phyloP scores from a whole-genome alignment of 2,888 invertebrate species.

The Ectemnius cavifrons region DNA sequence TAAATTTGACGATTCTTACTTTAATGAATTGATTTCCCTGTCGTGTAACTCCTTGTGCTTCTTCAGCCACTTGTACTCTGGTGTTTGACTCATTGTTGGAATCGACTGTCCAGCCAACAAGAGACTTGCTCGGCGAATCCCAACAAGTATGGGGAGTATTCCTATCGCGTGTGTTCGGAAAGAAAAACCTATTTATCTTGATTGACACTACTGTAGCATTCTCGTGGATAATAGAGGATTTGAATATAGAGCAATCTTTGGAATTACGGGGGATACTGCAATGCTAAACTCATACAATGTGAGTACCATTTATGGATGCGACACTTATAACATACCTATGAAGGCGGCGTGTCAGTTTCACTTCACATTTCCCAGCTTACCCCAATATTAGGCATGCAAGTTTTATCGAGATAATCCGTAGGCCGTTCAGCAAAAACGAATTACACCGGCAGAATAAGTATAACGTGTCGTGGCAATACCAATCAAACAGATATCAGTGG shows the following conservation, averaged over 20 bases:
- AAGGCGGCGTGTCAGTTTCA: constrained; percentile 21
- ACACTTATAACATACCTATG: constrained; percentile 42
- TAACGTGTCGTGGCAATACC: too few relatives aligned
- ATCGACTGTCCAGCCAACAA: too few relatives aligned
- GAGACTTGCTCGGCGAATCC: too few relatives aligned
- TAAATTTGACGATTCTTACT: constrained; percentile 10
- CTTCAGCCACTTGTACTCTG: neutral
- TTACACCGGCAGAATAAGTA: too few relatives aligned
- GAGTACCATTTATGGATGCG: constrained; percentile 48
- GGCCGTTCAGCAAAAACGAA: too few relatives aligned
- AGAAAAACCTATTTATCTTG: too few relatives aligned
- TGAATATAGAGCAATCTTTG: constrained; percentile 9
- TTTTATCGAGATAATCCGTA: too few relatives aligned
- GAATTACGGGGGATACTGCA: constrained; percentile 43
- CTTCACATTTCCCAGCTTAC: neutral
- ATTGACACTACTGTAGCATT: too few relatives aligned
- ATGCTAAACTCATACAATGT: constrained; percentile 30
- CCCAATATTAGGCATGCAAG: too few relatives aligned
- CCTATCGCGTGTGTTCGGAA: too few relatives aligned
- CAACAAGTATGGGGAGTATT: too few relatives aligned
- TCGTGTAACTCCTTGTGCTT: neutral
- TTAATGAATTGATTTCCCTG: neutral
- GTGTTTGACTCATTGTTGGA: neutral
- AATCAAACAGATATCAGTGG: too few relatives aligned
- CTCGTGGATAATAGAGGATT: neutral